Conservation (phyloP, 2,888 invertebrate genomes). For the Drosophila mimica region DNA sequence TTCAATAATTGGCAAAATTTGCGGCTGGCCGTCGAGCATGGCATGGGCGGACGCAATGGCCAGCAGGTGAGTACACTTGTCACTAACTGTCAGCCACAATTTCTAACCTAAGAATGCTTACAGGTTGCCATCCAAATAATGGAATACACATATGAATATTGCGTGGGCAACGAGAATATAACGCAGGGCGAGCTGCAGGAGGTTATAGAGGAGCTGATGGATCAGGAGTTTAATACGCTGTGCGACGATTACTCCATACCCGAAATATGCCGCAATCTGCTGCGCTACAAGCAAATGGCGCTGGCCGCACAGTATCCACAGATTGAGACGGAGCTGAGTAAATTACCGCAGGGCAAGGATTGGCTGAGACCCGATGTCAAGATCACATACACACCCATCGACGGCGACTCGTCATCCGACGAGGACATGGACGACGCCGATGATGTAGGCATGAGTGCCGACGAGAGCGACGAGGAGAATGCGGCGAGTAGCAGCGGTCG, state of each 20-base stretch:
- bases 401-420: slow-evolving; percentile 84
- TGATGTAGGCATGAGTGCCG: slow-evolving; percentile 42
- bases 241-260: slow-evolving; percentile 90
- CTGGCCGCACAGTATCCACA: slow-evolving; percentile 87
- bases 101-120: slow-evolving; percentile 68
- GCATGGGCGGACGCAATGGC: slow-evolving; percentile 89
- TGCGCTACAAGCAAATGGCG: slow-evolving; percentile 87
- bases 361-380: slow-evolving; percentile 87
- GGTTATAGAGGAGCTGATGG: slow-evolving; percentile 89
- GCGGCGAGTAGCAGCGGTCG: slow-evolving; percentile 63
- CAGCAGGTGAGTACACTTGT: slow-evolving; percentile 86
- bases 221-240: slow-evolving; percentile 90
- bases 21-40: slow-evolving; percentile 90
- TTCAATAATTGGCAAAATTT: slow-evolving; percentile 91
- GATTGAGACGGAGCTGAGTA: slow-evolving; percentile 86
- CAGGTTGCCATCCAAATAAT: slow-evolving; percentile 89
- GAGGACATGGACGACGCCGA: slow-evolving; percentile 75
- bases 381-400: slow-evolving; percentile 80
- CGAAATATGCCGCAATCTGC: slow-evolving; percentile 87
- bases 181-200: slow-evolving; percentile 88
- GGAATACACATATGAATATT: slow-evolving; percentile 88
- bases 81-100: neutral
- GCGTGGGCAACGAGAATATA: slow-evolving; percentile 87
- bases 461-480: slow-evolving; percentile 65
- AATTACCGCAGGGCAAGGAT: slow-evolving; percentile 87